phyloP scores from a whole-genome alignment of 2,113 vertebrate genomes.

The Synodontis membranacea region DNA sequence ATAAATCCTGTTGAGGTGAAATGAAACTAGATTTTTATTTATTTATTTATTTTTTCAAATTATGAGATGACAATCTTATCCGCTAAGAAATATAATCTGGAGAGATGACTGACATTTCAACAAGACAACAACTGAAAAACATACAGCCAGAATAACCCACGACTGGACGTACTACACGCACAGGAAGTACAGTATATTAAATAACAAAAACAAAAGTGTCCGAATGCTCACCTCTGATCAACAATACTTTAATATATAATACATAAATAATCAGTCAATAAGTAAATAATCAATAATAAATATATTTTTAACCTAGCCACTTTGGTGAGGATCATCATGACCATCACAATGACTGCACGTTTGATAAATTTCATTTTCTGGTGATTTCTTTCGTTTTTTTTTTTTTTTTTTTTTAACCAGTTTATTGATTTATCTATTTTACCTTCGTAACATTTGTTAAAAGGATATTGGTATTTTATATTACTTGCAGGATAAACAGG shows the following conservation, averaged over 20 bases:
- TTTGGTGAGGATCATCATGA: not conserved
- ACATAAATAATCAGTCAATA: not conserved
- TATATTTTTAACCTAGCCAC: not conserved
- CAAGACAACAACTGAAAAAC: not conserved
- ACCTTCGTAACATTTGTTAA: not conserved
- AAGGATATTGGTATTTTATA: not conserved
- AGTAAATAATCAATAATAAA: not conserved
- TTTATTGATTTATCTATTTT: too few relatives aligned
- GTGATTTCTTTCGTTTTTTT: not conserved
- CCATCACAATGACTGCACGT: not conserved
- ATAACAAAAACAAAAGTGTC: not conserved
- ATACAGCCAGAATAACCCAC: not conserved
- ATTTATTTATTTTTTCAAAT: not conserved
- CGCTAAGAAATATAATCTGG: not conserved
- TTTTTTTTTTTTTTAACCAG: not conserved
- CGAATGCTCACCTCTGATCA: not conserved
- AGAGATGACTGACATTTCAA: not conserved
- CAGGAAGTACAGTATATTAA: not conserved
- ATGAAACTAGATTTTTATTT: not conserved
- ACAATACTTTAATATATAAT: not conserved
- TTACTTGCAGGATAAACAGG: constrained; percentile 89
- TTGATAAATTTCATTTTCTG: not conserved
- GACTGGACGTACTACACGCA: not conserved
- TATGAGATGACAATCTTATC: not conserved
- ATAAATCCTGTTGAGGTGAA: not conserved